These are phyloP conservation scores for Henricia sp. DNA, from an alignment of 53 echinoderm and acorn worm species.

Conservation along the genomic window DNA sequence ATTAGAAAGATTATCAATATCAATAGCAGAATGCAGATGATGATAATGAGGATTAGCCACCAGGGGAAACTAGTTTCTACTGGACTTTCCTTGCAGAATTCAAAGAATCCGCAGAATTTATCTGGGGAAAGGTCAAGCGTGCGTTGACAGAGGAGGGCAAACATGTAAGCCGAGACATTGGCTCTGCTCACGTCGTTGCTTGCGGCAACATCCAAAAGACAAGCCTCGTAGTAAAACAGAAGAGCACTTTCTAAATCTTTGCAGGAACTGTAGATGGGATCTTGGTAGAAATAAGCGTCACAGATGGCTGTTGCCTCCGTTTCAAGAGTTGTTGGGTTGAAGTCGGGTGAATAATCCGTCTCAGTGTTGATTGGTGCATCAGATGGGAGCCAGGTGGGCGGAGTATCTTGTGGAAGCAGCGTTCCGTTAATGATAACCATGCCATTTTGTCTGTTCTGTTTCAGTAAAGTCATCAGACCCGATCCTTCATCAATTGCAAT, in stretches of 20 bases:
- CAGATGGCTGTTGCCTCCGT: slow-evolving; percentile 56
- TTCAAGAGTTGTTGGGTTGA: slow-evolving; percentile 24
- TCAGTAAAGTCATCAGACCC: slow-evolving; percentile 51
- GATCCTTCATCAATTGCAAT: slow-evolving; percentile 71
- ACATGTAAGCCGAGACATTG: slow-evolving; percentile 81
- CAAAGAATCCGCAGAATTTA: slow-evolving; percentile 74
- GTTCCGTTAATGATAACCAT: slow-evolving; percentile 16
- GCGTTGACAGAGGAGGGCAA: slow-evolving; percentile 76
- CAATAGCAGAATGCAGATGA: slow-evolving; percentile 37
- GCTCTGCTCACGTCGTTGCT: slow-evolving; percentile 57
- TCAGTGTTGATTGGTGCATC: slow-evolving; percentile 62
- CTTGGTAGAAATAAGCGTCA: slow-evolving; percentile 53
- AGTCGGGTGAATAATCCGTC: slow-evolving; percentile 60
- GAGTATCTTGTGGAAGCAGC: slow-evolving; percentile 32
- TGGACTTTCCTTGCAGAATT: slow-evolving; percentile 56
- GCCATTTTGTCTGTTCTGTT: not conserved
- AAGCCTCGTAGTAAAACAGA: slow-evolving; percentile 78
- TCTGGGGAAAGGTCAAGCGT: slow-evolving; percentile 59
- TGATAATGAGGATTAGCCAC: slow-evolving; percentile 57
- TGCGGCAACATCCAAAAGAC: slow-evolving; percentile 74
- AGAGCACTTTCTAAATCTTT: slow-evolving; percentile 66
- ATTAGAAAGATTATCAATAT: not conserved
- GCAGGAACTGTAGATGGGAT: slow-evolving; percentile 66
- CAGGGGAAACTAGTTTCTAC: slow-evolving; percentile 13
- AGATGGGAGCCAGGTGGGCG: slow-evolving; percentile 74